These are phyloP conservation scores for Papilio glaucus DNA, from an alignment of 1,140 invertebrate genomes.

Conservation along the genomic window DNA sequence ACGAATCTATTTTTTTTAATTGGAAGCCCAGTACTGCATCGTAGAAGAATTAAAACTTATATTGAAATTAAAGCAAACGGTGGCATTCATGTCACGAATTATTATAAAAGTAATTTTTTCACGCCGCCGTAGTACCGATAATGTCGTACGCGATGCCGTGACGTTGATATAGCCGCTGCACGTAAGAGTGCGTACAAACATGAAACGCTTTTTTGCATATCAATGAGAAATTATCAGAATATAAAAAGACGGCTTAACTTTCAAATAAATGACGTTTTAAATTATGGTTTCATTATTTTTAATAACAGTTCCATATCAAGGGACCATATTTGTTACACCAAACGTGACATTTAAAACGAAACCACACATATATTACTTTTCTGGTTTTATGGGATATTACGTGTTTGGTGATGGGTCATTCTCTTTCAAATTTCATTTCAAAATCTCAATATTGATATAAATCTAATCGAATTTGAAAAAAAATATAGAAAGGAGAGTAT, in stretches of 20 bases:
- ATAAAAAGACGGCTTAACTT: conserved; percentile 13
- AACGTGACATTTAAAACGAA: no score
- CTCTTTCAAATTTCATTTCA: no score
- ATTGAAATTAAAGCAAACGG: conserved; percentile 25
- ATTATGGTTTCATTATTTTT: conserved; percentile 5
- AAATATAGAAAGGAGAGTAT: no score
- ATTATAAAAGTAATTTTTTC: conserved; percentile 34
- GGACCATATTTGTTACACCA: no score
- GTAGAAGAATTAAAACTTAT: neutral
- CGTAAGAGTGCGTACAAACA: conserved; percentile 38
- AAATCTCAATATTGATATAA: no score
- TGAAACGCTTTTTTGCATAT: conserved; percentile 36
- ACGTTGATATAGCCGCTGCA: conserved; percentile 25
- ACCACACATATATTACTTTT: no score
- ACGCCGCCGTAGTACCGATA: conserved; percentile 32
- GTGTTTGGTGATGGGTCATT: no score
- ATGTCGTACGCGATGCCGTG: conserved; percentile 33
- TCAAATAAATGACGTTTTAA: conserved; percentile 10
- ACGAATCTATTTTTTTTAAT: neutral
- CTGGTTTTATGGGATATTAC: no score
- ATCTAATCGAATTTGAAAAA: no score
- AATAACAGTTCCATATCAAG: no score
- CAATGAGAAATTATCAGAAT: conserved; percentile 26
- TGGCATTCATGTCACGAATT: conserved; percentile 31
- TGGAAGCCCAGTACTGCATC: neutral